Evolutionary conservation across 2,113 vertebrate genomes (phyloP), one percentile per base, ranked within the genome.

Genomic region (Seriola quinqueradiata): DNA sequence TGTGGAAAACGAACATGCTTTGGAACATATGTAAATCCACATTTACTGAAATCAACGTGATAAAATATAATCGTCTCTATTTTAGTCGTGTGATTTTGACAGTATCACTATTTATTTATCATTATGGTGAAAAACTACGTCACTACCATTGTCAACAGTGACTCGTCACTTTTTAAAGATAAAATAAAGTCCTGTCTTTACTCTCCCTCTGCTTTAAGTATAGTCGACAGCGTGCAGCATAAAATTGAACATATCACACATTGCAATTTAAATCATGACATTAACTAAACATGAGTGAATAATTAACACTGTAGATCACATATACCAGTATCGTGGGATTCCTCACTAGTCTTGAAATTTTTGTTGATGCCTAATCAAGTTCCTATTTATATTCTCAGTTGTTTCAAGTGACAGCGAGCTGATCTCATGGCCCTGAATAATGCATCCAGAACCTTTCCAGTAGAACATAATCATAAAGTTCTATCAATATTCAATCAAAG

Each of bases 401-500:
- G 50, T 73, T 65, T 44, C 8, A 65, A 46, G 28, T 14, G 32
- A 23, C 60, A 75, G 25, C 1, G 2, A 38, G 36, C 64, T 52
- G 40, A 46, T 75, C 38, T 19, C 21, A 8, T 9, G 3, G 19
- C 23, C 44, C 21, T 85, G 54, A 86, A 88, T 79, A 81, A 87
- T 83, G 70, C 74, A 83, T 76, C 46, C 44, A 19, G 8, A 48
- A 70, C 55, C 70, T 59, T 65, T 79, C 25, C 80, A 81, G 28
- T 52, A 40, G 25, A 75, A 79, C 12, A 46, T 50, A 70, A 82
- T 78, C 70, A 71, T 60, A 59, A 81, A 58, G 23, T 52, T 54
- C 14, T 40, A 77, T 87, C 58, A 77, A 82, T 86, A 79, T 75
- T 82, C 34, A 6, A 89, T 87, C 68, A 76, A 88, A 81, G 67